Percentiles rank a stretch among this genome's conserved stretches.
Conservation (phyloP, 2,113 vertebrate genomes). For the Andinoacara biseriatus region DNA sequence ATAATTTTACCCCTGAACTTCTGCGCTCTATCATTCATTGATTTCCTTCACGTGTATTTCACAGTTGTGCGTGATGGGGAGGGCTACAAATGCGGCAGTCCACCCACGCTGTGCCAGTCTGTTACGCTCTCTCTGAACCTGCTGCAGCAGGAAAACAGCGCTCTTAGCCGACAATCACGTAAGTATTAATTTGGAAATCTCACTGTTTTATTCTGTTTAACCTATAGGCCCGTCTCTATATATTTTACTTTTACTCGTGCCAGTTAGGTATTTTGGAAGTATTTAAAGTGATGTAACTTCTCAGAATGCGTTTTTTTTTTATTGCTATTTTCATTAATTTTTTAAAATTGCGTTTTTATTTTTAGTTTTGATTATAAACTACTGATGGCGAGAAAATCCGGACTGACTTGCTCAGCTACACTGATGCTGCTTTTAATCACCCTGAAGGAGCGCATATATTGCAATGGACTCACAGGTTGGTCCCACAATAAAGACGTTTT, state of each 20-base stretch:
- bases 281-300: not conserved
- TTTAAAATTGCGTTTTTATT: not conserved
- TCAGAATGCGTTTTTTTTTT: not conserved
- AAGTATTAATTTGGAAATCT: not conserved
- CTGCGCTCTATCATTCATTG: too few species aligned
- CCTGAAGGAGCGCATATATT: conserved; percentile 4
- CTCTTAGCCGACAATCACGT: not conserved
- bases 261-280: not conserved
- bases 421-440: conserved; percentile 46
- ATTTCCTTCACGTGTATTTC: not conserved
- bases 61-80: not conserved
- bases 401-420: not conserved
- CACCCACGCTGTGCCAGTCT: not conserved
- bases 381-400: conserved; percentile 26
- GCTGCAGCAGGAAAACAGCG: not conserved
- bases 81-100: not conserved
- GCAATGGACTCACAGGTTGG: conserved; percentile 42
- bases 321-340: not conserved
- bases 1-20: not conserved
- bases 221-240: not conserved
- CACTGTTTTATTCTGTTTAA: not conserved
- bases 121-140: not conserved
- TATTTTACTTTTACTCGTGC: not conserved
- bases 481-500: not conserved
- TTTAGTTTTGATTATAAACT: not conserved